phyloP scores from a whole-genome alignment of 2,797 vertebrate species.

The Neoniphon sammara region DNA sequence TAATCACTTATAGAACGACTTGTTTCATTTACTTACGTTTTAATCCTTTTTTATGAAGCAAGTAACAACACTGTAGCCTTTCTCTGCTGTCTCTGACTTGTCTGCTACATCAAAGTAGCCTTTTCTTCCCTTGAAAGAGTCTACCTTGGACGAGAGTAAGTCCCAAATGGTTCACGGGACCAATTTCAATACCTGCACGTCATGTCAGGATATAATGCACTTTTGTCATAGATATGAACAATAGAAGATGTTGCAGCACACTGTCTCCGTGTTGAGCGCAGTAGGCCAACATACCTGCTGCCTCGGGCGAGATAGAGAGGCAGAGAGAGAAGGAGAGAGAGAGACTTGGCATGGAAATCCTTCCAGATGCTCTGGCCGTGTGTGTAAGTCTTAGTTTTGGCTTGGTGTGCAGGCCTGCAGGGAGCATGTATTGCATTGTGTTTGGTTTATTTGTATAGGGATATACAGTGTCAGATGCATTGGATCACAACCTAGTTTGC shows the following conservation, averaged over 20 bases:
- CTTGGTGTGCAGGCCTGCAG: constrained; percentile 21
- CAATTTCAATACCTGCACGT: constrained; percentile 14
- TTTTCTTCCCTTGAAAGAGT: constrained; percentile 18
- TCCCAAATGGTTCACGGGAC: constrained; percentile 34
- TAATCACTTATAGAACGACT: not conserved
- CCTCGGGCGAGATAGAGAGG: constrained; percentile 38
- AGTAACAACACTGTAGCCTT: not conserved
- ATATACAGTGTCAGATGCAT: not conserved
- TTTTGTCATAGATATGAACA: constrained; percentile 37
- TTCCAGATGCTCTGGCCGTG: constrained; percentile 46
- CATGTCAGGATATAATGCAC: constrained; percentile 26
- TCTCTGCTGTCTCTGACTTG: constrained; percentile 12
- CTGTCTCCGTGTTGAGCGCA: constrained; percentile 20
- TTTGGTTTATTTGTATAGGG: constrained; percentile 18
- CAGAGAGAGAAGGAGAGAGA: not conserved
- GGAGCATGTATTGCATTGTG: not conserved
- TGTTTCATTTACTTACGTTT: constrained; percentile 19
- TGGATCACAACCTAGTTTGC: constrained; percentile 6
- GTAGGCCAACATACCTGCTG: constrained; percentile 44
- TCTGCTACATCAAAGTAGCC: constrained; percentile 26
- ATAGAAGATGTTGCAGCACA: constrained; percentile 31
- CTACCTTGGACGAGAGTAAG: constrained; percentile 10
- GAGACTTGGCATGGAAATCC: constrained; percentile 36
- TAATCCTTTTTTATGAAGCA: not conserved
- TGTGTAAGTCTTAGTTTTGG: constrained; percentile 16